Evolutionary conservation across 1,140 invertebrate species (phyloP).

Genomic region (Bradysia coprophila): DNA sequence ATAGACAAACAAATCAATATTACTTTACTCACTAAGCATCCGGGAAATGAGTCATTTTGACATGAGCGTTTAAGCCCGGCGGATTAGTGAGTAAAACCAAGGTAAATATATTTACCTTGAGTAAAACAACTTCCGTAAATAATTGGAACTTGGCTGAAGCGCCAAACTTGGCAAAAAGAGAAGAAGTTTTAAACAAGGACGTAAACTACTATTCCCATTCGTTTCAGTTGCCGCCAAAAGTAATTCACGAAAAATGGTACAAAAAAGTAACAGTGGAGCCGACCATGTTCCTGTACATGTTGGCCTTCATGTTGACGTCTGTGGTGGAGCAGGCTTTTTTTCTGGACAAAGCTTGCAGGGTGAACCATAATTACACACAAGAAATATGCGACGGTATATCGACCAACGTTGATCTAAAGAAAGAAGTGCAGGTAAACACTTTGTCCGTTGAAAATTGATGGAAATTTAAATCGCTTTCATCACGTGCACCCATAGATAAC

Average conservation of each 20-base stretch:
- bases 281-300: conserved; percentile 60
- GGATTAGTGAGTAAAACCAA: too few relatives aligned
- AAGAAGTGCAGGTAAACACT: conserved; percentile 36
- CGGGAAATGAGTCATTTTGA: too few relatives aligned
- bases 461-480: background rate
- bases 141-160: too few relatives aligned
- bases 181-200: too few relatives aligned
- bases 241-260: conserved; percentile 21
- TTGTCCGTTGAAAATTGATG: background rate
- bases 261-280: conserved; percentile 45
- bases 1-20: too few relatives aligned
- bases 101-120: too few relatives aligned
- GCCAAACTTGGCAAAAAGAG: too few relatives aligned
- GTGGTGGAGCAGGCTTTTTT: conserved; percentile 62
- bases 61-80: too few relatives aligned
- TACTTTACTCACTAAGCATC: too few relatives aligned
- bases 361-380: conserved; percentile 41
- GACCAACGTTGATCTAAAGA: conserved; percentile 31
- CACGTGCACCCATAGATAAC: conserved; percentile 29
- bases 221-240: too few relatives aligned
- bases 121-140: too few relatives aligned
- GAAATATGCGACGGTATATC: conserved; percentile 40
- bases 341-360: conserved; percentile 46
- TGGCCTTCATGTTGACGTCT: conserved; percentile 56
- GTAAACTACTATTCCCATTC: too few relatives aligned